Conservation (phyloP, 2,888 invertebrate genomes). For the Hipparchia semele region DNA sequence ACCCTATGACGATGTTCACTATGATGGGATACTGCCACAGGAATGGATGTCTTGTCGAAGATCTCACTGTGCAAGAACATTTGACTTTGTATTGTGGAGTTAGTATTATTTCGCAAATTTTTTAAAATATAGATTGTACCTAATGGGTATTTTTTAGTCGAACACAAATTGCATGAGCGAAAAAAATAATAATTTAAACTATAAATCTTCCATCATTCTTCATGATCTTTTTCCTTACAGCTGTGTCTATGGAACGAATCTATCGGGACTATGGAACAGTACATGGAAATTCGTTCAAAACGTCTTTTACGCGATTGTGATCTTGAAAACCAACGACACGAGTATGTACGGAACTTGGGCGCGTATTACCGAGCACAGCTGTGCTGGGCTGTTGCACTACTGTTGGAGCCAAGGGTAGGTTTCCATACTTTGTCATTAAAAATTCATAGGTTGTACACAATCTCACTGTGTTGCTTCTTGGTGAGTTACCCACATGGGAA, state of each 20-base stretch:
- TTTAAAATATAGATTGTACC: background rate
- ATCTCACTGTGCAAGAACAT: slow-evolving; percentile 68
- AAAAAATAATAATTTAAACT: too few relatives aligned
- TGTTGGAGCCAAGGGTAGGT: slow-evolving; percentile 66
- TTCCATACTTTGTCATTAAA: too few relatives aligned
- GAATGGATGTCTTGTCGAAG: slow-evolving; percentile 54
- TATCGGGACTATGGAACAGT: slow-evolving; percentile 50
- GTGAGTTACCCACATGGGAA: too few relatives aligned
- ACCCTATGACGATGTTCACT: slow-evolving; percentile 52
- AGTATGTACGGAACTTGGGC: slow-evolving; percentile 52
- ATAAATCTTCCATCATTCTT: background rate
- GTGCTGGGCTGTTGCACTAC: slow-evolving; percentile 70
- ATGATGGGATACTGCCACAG: slow-evolving; percentile 72
- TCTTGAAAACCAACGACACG: slow-evolving; percentile 50
- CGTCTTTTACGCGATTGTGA: slow-evolving; percentile 57
- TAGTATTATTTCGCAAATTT: slow-evolving; percentile 14
- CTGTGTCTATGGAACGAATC: slow-evolving; percentile 63
- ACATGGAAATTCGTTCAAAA: slow-evolving; percentile 51
- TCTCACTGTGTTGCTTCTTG: too few relatives aligned
- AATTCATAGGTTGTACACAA: background rate
- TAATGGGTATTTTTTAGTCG: too few relatives aligned
- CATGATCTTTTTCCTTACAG: slow-evolving; percentile 44
- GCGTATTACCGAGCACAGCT: slow-evolving; percentile 66
- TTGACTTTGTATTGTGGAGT: slow-evolving; percentile 59
- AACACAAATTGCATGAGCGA: too few relatives aligned